These are phyloP conservation scores for Stichopus horrens DNA, from an alignment of 53 echinoderm and acorn worm genomes.

Conservation along the genomic window DNA sequence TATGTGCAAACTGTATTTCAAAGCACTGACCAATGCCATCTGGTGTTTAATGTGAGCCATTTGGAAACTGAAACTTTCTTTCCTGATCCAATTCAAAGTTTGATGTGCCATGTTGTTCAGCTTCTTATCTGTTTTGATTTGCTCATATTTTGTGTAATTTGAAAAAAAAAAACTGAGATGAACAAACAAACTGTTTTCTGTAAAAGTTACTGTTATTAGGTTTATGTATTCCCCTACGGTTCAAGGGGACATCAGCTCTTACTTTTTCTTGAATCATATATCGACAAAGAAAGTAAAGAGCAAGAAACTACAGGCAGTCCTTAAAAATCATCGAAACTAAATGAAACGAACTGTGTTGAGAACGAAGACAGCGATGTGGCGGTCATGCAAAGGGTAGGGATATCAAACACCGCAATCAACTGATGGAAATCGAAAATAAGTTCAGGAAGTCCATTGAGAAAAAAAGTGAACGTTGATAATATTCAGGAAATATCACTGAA, in stretches of 20 bases:
- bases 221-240: slow-evolving; percentile 44
- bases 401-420: not conserved
- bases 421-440: slow-evolving; percentile 38
- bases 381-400: not conserved
- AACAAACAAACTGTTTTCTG: no score
- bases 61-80: no score
- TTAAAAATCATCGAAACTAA: slow-evolving; percentile 58
- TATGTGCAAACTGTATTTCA: no score
- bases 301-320: slow-evolving; percentile 73
- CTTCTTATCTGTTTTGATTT: no score
- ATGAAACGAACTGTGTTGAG: not conserved
- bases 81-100: no score
- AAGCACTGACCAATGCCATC: no score
- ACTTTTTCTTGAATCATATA: slow-evolving; percentile 53
- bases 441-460: not conserved
- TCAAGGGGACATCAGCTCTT: slow-evolving; percentile 76
- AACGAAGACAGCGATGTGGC: not conserved
- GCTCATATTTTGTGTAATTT: no score
- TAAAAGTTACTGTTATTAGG: no score
- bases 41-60: no score
- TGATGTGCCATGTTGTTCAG: no score
- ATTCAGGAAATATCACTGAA: not conserved
- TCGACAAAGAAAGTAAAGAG: slow-evolving; percentile 59
- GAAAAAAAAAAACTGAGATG: no score
- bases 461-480: no score